These are phyloP conservation scores for Nomia melanderi DNA, from an alignment of 1,140 invertebrate genomes.

Conservation along the genomic window DNA sequence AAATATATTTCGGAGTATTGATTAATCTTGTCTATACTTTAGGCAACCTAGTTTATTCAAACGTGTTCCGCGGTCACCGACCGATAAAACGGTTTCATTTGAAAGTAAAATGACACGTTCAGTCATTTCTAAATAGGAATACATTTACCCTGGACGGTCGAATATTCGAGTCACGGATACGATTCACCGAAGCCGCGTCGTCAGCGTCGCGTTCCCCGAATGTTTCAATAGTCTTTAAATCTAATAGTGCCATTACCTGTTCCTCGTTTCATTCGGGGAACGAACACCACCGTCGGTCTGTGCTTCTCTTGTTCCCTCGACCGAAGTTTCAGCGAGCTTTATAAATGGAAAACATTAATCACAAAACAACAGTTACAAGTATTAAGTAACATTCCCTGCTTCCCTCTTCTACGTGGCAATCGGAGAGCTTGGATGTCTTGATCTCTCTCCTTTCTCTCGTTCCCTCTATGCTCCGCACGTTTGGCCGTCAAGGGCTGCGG, in stretches of 20 bases:
- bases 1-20: no score
- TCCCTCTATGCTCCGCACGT: background rate
- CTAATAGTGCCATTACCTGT: background rate
- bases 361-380: constrained; percentile 36
- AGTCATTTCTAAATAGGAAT: no score
- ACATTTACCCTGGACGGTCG: no score
- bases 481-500: background rate
- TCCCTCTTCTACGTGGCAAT: constrained; percentile 11
- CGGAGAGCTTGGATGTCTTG: background rate
- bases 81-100: no score
- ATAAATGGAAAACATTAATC: constrained; percentile 30
- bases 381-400: constrained; percentile 24
- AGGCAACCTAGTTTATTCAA: no score
- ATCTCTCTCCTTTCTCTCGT: constrained; percentile 9
- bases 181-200: no score
- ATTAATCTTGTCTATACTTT: no score
- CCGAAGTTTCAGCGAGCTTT: constrained; percentile 1
- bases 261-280: background rate
- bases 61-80: no score
- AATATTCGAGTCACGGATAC: no score
- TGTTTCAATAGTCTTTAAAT: background rate
- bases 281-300: no score
- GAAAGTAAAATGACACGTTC: no score
- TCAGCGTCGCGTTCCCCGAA: background rate
- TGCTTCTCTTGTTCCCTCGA: background rate